A percentile compares a stretch with the other conserved stretches of the same genome.
phyloP scores from a whole-genome alignment of 2,888 invertebrate species.

The Marronus borbonicus region DNA sequence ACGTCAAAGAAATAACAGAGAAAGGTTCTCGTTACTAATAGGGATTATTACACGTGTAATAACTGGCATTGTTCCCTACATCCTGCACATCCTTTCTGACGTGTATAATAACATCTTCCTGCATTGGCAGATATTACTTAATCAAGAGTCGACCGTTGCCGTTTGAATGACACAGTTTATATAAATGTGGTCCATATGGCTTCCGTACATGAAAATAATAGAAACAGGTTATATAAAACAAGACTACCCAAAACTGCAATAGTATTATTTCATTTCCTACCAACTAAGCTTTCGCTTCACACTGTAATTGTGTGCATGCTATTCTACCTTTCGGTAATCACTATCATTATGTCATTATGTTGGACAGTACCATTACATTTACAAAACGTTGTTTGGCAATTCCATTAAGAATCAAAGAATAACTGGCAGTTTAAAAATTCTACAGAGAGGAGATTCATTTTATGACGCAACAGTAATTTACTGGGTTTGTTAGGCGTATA shows the following conservation, averaged over 20 bases:
- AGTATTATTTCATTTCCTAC: no score
- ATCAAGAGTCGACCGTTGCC: neutral
- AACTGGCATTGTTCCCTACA: neutral
- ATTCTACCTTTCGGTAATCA: constrained; percentile 5
- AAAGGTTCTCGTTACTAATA: neutral
- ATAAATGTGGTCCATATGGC: neutral
- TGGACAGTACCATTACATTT: neutral
- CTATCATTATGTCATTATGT: constrained; percentile 1
- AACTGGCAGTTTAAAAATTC: neutral
- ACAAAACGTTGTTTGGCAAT: neutral
- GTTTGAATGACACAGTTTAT: constrained; percentile 5
- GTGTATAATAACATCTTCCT: neutral
- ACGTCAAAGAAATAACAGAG: neutral
- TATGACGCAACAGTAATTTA: no score
- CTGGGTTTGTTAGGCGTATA: no score
- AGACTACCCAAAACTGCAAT: neutral
- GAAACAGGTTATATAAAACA: neutral
- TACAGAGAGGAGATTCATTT: neutral
- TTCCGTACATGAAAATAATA: constrained; percentile 1
- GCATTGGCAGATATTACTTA: neutral
- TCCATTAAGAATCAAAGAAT: neutral
- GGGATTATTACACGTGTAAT: neutral
- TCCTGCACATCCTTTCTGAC: constrained; percentile 2
- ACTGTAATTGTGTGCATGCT: neutral
- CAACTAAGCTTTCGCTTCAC: no score